Evolutionary conservation across 2,797 vertebrate genomes (phyloP).

Genomic region (Tympanoctomys barrerae): DNA sequence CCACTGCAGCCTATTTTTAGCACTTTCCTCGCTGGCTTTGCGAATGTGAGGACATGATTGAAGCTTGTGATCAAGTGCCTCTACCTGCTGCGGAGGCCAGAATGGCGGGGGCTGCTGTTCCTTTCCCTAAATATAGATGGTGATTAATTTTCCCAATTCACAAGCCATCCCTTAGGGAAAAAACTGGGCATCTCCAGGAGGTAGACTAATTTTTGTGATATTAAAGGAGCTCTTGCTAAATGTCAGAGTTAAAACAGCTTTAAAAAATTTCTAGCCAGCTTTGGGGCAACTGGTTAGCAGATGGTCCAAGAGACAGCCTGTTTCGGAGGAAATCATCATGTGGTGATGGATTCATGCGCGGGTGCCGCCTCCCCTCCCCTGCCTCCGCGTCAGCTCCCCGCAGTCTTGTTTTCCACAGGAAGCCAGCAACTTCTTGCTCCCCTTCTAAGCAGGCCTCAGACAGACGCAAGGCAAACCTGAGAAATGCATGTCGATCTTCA

Average conservation of each 20-base stretch:
- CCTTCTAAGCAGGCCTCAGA: background rate
- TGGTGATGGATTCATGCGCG: background rate
- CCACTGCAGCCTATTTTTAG: constrained; percentile 62
- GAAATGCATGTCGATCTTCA: background rate
- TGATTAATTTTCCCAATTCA: background rate
- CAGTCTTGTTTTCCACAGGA: background rate
- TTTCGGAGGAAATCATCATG: background rate
- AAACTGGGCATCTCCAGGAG: background rate
- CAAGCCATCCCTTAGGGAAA: background rate
- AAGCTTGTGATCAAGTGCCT: constrained; percentile 53
- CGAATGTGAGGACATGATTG: background rate
- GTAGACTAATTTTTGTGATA: constrained; percentile 9
- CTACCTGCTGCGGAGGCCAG: background rate
- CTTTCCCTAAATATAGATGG: background rate
- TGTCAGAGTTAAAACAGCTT: constrained; percentile 6
- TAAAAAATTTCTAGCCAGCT: background rate
- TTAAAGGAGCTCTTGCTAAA: constrained; percentile 1
- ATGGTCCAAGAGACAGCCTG: background rate
- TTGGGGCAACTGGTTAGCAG: background rate
- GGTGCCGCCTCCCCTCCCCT: no score
- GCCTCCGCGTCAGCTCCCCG: background rate
- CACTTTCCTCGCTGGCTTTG: constrained; percentile 23
- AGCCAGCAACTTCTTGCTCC: background rate
- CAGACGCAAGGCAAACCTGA: background rate
- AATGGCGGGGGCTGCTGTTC: background rate